Evolutionary conservation across 2,888 invertebrate genomes (phyloP).

Genomic region (Ochlodes sylvanus): DNA sequence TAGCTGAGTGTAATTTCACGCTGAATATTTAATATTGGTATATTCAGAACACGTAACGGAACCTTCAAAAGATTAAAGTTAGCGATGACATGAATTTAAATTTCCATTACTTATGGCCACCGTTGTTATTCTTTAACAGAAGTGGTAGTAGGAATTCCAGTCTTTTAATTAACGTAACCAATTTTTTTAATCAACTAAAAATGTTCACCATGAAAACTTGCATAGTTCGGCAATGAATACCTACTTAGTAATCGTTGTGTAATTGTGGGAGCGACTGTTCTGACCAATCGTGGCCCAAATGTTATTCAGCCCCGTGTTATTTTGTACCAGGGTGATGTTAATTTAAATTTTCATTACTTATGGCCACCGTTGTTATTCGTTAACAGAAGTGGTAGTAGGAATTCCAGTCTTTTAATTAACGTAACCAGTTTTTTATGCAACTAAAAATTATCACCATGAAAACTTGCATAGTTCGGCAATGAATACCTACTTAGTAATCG

Average conservation of each 20-base stretch:
- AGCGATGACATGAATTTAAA: conserved; percentile 2
- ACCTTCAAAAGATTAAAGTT: conserved; percentile 3
- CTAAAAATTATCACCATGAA: too few relatives aligned
- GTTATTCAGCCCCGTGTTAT: too few relatives aligned
- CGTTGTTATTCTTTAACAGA: neutral
- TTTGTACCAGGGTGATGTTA: neutral
- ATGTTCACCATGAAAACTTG: too few relatives aligned
- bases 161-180: neutral
- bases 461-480: too few relatives aligned
- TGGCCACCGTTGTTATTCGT: neutral
- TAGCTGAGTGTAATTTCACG: neutral
- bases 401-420: neutral
- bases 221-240: too few relatives aligned
- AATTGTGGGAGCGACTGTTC: neutral
- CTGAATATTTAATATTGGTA: neutral
- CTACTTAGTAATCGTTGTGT: too few relatives aligned
- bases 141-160: conserved; percentile 7
- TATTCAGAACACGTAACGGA: conserved; percentile 5
- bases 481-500: too few relatives aligned
- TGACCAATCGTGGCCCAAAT: neutral
- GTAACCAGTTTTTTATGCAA: conserved; percentile 15
- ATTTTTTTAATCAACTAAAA: conserved; percentile 7
- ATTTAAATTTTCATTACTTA: conserved; percentile 5
- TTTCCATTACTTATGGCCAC: neutral
- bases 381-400: neutral